Conservation (phyloP, 35 echinoderm and acorn worm species). For the Nesometra sesokonis region DNA sequence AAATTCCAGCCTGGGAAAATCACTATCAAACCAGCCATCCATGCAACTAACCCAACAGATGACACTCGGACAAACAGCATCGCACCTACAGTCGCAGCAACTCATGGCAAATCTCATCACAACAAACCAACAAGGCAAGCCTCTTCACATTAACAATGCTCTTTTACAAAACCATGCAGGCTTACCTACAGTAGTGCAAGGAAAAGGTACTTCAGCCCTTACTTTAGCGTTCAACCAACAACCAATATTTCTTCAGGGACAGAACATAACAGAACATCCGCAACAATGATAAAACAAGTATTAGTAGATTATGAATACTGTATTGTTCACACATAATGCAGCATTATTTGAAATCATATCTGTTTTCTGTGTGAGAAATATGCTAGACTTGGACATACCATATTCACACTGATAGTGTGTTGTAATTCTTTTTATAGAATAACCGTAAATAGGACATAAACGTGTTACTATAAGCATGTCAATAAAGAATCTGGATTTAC, state of each 20-base stretch:
- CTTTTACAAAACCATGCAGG: background rate
- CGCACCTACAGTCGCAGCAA: background rate
- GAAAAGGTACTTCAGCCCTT: background rate
- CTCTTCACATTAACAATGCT: background rate
- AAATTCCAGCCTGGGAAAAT: background rate
- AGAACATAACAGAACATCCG: background rate
- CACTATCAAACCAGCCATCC: background rate
- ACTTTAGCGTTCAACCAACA: background rate
- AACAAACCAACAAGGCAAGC: background rate
- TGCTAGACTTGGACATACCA: too few relatives aligned
- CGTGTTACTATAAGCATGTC: too few relatives aligned
- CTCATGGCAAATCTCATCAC: conserved; percentile 4
- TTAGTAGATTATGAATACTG: too few relatives aligned
- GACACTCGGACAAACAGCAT: background rate
- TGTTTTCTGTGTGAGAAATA: too few relatives aligned
- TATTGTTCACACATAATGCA: too few relatives aligned
- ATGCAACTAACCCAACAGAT: background rate
- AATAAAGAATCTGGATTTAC: too few relatives aligned
- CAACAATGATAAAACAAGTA: background rate
- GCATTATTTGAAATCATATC: too few relatives aligned
- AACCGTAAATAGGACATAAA: too few relatives aligned
- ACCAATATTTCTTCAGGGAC: background rate
- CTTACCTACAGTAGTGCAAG: background rate
- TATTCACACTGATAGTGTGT: too few relatives aligned
- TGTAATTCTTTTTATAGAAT: too few relatives aligned